phyloP scores from a whole-genome alignment of 2,888 invertebrate genomes.

The Heterodera filipjevi region DNA sequence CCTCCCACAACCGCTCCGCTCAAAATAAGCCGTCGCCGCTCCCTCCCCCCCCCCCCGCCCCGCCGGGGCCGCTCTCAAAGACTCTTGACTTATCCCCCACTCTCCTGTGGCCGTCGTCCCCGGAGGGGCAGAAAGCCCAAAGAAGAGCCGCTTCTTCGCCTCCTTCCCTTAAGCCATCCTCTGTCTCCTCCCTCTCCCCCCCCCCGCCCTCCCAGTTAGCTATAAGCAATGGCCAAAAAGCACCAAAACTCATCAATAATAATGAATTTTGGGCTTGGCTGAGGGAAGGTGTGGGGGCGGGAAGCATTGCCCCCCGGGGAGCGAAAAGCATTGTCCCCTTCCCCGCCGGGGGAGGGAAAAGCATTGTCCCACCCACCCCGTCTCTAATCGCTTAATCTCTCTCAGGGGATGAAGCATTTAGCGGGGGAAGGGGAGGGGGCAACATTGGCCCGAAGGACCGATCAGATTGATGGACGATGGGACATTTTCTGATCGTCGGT shows the following conservation, averaged over 20 bases:
- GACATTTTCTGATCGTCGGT: too few species aligned
- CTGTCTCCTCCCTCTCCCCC: not conserved
- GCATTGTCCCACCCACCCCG: too few species aligned
- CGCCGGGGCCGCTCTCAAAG: not conserved
- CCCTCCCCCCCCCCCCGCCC: too few species aligned
- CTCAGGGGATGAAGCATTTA: too few species aligned
- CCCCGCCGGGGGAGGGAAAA: not conserved
- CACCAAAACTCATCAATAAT: slow-evolving; percentile 11
- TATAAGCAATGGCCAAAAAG: slow-evolving; percentile 1
- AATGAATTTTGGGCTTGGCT: not conserved
- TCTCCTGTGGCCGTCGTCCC: not conserved
- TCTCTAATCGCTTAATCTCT: too few species aligned
- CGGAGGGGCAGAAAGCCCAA: not conserved
- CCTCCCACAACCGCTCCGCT: not conserved
- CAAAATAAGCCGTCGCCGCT: not conserved
- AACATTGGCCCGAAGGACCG: too few species aligned
- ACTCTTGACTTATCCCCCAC: slow-evolving; percentile 13
- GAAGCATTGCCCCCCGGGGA: not conserved
- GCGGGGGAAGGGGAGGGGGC: too few species aligned
- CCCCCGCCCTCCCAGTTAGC: not conserved
- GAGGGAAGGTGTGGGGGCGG: not conserved
- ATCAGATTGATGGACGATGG: too few species aligned
- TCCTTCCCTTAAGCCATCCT: not conserved
- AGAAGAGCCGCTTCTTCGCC: not conserved
- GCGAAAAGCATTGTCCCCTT: not conserved